Evolutionary conservation across 1,140 invertebrate genomes (phyloP).

Genomic region (Lithobius niger): DNA sequence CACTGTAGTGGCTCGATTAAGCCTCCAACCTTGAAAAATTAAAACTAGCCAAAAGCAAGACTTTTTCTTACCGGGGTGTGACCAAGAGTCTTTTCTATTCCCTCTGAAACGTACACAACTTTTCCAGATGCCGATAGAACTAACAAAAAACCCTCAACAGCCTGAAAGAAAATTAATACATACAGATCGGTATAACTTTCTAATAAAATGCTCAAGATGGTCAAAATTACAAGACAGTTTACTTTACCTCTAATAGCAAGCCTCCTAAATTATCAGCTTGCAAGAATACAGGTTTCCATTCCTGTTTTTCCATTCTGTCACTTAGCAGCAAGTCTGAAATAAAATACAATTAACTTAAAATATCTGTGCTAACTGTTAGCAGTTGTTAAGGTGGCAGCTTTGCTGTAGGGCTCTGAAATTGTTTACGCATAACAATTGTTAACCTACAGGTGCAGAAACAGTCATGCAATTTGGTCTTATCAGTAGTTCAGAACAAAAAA

Average conservation of each 20-base stretch:
- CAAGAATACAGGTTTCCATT: conserved; percentile 15
- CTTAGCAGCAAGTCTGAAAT: conserved; percentile 9
- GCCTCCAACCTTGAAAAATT: conserved; percentile 3
- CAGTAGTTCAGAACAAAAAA: too few relatives aligned
- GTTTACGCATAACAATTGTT: too few relatives aligned
- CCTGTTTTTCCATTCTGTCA: conserved; percentile 12
- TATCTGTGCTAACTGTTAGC: too few relatives aligned
- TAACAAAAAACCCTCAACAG: conserved; percentile 53
- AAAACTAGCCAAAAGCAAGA: not conserved
- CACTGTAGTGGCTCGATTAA: too few relatives aligned
- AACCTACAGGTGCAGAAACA: too few relatives aligned
- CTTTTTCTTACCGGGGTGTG: conserved; percentile 55
- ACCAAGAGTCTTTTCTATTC: conserved; percentile 65
- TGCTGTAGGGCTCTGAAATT: too few relatives aligned
- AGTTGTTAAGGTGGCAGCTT: too few relatives aligned
- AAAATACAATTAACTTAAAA: not conserved
- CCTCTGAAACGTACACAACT: conserved; percentile 69
- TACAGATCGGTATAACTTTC: too few relatives aligned
- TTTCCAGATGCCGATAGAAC: conserved; percentile 65
- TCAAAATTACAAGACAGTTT: conserved; percentile 2
- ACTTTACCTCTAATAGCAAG: conserved; percentile 17
- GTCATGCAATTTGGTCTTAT: too few relatives aligned
- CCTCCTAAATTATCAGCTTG: conserved; percentile 21
- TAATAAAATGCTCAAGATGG: too few relatives aligned
- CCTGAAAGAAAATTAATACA: conserved; percentile 37